Evolutionary conservation across 2,113 vertebrate genomes (phyloP).

Genomic region (Platanista minor): DNA sequence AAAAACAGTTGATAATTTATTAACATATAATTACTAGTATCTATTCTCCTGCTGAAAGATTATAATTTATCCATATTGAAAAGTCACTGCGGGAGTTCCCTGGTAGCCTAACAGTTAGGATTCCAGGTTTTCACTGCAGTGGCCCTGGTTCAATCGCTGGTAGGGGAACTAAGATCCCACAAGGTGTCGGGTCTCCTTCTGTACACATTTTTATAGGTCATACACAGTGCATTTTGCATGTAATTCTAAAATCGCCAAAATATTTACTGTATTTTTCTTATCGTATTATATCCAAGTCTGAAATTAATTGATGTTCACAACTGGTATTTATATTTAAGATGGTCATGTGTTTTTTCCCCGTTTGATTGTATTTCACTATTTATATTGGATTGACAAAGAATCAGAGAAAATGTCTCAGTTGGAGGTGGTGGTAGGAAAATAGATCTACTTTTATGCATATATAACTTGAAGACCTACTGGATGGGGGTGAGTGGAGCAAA

Average conservation of each 20-base stretch:
- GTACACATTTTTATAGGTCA: background rate
- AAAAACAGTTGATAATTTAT: background rate
- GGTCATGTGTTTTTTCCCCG: background rate
- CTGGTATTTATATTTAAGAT: background rate
- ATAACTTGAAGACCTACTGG: background rate
- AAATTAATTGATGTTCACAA: background rate
- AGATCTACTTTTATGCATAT: background rate
- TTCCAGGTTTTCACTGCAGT: background rate
- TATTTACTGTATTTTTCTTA: background rate
- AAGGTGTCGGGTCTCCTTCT: background rate
- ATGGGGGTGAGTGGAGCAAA: background rate
- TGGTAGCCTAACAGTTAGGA: background rate
- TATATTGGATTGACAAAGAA: background rate
- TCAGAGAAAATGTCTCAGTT: background rate
- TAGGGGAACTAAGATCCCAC: background rate
- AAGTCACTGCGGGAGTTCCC: background rate
- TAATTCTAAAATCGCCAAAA: background rate
- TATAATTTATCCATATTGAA: background rate
- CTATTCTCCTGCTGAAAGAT: background rate
- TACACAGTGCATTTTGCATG: background rate
- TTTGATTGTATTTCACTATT: background rate
- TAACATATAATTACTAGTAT: background rate
- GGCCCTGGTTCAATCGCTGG: background rate
- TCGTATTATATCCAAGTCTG: background rate
- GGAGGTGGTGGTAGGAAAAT: background rate